phyloP scores from a whole-genome alignment of 2,113 vertebrate species.

The Crotalus tigris region DNA sequence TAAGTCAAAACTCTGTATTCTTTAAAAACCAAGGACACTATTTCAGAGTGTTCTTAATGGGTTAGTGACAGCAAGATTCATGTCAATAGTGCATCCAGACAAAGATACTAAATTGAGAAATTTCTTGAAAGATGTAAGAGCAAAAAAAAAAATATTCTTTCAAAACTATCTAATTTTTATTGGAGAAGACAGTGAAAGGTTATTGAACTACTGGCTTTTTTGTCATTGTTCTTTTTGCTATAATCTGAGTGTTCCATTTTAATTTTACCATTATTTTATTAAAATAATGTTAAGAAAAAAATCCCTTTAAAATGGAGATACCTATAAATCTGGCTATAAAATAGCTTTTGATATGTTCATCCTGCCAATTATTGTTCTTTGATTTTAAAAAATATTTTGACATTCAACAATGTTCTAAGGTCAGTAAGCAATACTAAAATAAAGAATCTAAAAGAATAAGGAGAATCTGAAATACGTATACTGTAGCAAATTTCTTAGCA shows the following conservation, averaged over 20 bases:
- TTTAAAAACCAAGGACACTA: conserved; percentile 57
- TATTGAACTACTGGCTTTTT: conserved; percentile 21
- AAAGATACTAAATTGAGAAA: conserved; percentile 44
- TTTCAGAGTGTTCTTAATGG: conserved; percentile 58
- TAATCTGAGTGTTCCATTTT: conserved; percentile 21
- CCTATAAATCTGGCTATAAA: conserved; percentile 17
- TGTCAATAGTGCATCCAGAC: conserved; percentile 40
- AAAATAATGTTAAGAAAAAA: background rate
- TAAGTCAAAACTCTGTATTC: conserved; percentile 64
- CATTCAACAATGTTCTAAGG: background rate
- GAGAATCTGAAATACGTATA: background rate
- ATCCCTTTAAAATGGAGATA: background rate
- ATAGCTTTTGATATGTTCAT: background rate
- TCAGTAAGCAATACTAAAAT: background rate
- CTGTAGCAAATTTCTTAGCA: background rate
- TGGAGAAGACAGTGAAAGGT: conserved; percentile 20
- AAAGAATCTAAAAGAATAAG: background rate
- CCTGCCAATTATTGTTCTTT: background rate
- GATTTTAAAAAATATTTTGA: background rate
- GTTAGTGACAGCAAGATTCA: conserved; percentile 59
- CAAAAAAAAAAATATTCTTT: conserved; percentile 42
- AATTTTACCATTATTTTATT: conserved; percentile 1
- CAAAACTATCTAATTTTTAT: conserved; percentile 17
- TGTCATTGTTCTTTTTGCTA: conserved; percentile 3
- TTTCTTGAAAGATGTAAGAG: conserved; percentile 5